Base-by-base conservation (phyloP, 2,113 vertebrate species). In the Herpetotheres cachinnans region DNA sequence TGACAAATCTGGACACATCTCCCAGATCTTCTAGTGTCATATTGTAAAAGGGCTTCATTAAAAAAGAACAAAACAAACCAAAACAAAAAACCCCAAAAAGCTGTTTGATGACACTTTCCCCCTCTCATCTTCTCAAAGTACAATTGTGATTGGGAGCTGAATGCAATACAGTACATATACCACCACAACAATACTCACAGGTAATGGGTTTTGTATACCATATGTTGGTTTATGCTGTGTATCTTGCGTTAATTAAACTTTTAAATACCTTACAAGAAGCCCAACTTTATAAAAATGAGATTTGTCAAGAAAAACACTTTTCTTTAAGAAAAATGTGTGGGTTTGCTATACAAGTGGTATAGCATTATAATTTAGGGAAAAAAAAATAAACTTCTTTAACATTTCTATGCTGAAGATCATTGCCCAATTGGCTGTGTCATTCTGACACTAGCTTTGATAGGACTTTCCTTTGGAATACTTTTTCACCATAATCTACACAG, bases 401-500 rank as follows among this genome's bases (percentile, higher is more conserved):
- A 97, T 97, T 98, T 98, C 98, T 98, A 98, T 91, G 95, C 97
- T 98, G 98, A 98, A 98, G 98, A 98, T 98, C 98, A 98, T 98
- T 98, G 98, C 98, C 98, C 98, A 98, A 98, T 98, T 98, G 98
- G 96, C 97, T 97, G 98, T 98, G 98, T 98, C 98, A 99, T 98
- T 99, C 98, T 99, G 98, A 98, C 98, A 99, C 98, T 98, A 98
- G 97, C 97, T 98, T 98, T 98, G 97, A 99, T 98, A 99, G 98
- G 98, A 99, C 98, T 98, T 98, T 98, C 97, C 99, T 99, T 98
- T 98, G 98, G 98, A 97, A 99, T 98, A 99, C 98, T 98, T 98
- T 99, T 99, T 99, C 99, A 99, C 99, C 99, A 99, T 99, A 99
- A 99, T 99, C 99, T 99, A 99, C 99, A 99, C 99, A 99, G 99